Evolutionary conservation across 2,113 vertebrate species (phyloP), one percentile per base, ranked within the genome.

Genomic region (Eleginops maclovinus): DNA sequence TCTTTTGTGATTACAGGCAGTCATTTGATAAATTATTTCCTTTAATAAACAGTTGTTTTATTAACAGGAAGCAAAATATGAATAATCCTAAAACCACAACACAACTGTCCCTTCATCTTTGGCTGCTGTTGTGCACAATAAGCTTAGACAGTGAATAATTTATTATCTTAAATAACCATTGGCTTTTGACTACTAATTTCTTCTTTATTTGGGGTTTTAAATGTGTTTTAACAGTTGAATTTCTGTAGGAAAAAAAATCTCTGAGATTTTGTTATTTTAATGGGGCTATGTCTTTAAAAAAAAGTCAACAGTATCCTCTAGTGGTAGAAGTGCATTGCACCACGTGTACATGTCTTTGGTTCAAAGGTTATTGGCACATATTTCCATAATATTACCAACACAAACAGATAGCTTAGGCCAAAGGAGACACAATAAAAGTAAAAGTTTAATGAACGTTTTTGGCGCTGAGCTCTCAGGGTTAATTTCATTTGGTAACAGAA

Each of bases 221-320:
- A 9, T n/a, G n/a, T n/a, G n/a, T 36, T 36, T 36, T 36, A 19
- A n/a, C 22, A 72, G 43, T 47, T 26, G 26, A 8, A 36, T 36
- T 36, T 9, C 72, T 41, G 19, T 63, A 51, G 41, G 43, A 66
- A 58, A 69, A 19, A 11, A n/a, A n/a, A n/a, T n/a, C 14, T 56
- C 44, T 41, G 3, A 50, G 12, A 26, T 51, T 47, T 17, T 46
- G 4, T 73, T 73, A 1, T 68, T 72, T 49, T 13, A n/a, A 61
- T 3, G 1, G 16, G 7, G 15, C 26, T 2, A n/a, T 62, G 60
- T 54, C 19, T 80, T 72, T 36, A 36, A 36, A 61, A 82, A 21
- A 72, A 68, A 88, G 87, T 86, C 92, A 92, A 93, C 87, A 93
- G 86, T 89, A 90, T 88, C 93, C 92, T 90, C 93, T 94, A 92